Evolutionary conservation across 2,888 invertebrate genomes (phyloP), one percentile per base, ranked within the genome.

Genomic region (Xylocampa areola): DNA sequence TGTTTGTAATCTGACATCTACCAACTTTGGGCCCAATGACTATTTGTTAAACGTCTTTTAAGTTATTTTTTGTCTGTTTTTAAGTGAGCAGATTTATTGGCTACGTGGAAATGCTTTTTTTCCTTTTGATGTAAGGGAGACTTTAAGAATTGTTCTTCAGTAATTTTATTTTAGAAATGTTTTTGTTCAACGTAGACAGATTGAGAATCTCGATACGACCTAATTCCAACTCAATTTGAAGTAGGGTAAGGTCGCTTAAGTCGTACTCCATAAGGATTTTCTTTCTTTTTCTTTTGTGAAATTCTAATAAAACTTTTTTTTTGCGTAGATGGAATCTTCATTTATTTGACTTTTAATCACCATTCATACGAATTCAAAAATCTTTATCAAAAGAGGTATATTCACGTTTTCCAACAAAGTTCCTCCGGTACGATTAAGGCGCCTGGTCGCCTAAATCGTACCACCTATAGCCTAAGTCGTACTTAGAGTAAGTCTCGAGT

Each of bases 1-100:
- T 55, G 68, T 51, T 51, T 44, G 36, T 54, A 60, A 76, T 76
- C 74, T 71, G 74, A 71, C 77, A 71, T 73, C 66, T 53, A 58
- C 59, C 23, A 76, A 76, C 49, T 73, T 76, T 65, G 60, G 54
- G 44, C 16, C 39, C 60, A 76, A 66, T 73, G 74, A 76, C 76
- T 70, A 75, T 75, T 75, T 75, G 74, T 73, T 65, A 67, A 70
- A 67, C 67, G 63, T 64, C 59, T 67, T 73, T 44, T 61, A 62
- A 51, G 57, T 58, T 62, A 61, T 62, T 68, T 75, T 68, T 75
- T 68, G 64, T 60, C 53, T 65, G 58, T 64, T 59, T 63, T 60
- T 59, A 63, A 66, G 64, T 55, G 36, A 36, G 27, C 52, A 59
- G 68, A 72, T 75, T 73, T 71, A 73, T 67, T 73, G 51, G 45